Base-by-base conservation (phyloP, 2,113 vertebrate species). In the Nerophis ophidion region DNA sequence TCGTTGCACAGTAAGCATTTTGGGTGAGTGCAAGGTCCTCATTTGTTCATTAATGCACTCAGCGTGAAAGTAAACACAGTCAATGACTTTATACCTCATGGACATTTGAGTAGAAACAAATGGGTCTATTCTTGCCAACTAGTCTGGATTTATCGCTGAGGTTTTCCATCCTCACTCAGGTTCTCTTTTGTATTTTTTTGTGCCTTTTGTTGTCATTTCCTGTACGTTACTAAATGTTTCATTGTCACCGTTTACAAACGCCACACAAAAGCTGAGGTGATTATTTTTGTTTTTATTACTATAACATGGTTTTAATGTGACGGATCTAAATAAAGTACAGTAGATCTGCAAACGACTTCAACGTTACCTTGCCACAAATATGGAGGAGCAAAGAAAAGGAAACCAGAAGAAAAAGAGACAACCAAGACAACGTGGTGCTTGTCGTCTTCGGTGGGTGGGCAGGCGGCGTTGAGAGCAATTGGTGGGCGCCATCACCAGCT, bases 311-410 rank as follows among this genome's bases (percentile, higher is more conserved):
- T 13, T 51, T 12, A 51, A 44, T 12, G 40, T 13, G 6, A 12
- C 49, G 12, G 10, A 51, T 7, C 8, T 38, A 38, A 55, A 55
- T 38, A 55, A 55, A 55, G 13, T 38, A 55, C 36, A 55, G 13
- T 55, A 9, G 2, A 16, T 38, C 52, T 38, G 4, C 33, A 36
- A 14, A 38, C 33, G 33, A 44, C 12, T 44, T 34, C 13, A 52
- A 12, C 6, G 50, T 34, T 52, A 19, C 9, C 12, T 51, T 14
- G 6, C 16, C 16, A 49, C 6, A 49, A 9, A 8, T 10, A 15
- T 49, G 16, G 14, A 49, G 8, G 16, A 9, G 19, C 38, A 87
- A 63, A 85, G 14, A 15, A 26, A 26, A 26, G 26, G 26, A 26
- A 26, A 26, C 26, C 26, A 26, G 47, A 17, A 12, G 5, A 14